Evolutionary conservation across 2,797 vertebrate species (phyloP).

Genomic region (Chrysocyon brachyurus): DNA sequence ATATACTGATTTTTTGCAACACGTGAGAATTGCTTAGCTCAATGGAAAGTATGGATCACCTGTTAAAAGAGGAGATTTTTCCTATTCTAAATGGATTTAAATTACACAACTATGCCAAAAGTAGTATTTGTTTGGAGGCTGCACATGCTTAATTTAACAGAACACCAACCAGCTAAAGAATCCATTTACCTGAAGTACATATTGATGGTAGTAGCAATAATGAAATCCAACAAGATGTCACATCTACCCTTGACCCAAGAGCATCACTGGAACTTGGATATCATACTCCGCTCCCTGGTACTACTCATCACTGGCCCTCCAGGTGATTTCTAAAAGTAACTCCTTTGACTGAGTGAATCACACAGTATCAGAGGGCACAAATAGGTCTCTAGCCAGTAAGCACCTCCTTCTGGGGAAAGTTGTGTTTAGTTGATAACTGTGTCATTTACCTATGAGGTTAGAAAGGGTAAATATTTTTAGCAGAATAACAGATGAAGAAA

Average conservation of each 20-base stretch:
- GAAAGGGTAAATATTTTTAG: background rate
- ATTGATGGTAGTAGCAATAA: background rate
- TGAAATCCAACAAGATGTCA: background rate
- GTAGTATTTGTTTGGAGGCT: background rate
- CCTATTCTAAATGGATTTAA: background rate
- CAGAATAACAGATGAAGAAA: background rate
- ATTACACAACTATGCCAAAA: background rate
- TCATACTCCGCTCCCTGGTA: accelerated
- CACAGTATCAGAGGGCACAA: background rate
- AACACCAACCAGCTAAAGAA: background rate
- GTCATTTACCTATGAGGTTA: background rate
- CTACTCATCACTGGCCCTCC: background rate
- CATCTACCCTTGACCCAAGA: background rate
- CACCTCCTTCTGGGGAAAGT: background rate
- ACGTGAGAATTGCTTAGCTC: background rate
- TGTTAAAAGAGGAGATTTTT: background rate
- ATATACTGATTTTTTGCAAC: background rate
- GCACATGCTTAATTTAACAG: conserved; percentile 30
- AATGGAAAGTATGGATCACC: background rate
- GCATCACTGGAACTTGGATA: too few relatives aligned
- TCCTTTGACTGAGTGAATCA: background rate
- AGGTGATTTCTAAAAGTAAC: background rate
- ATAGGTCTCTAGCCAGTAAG: background rate
- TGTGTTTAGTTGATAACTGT: background rate
- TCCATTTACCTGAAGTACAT: background rate